Conservation (phyloP, 2,888 invertebrate species). For the Drosophila flavopinicola region DNA sequence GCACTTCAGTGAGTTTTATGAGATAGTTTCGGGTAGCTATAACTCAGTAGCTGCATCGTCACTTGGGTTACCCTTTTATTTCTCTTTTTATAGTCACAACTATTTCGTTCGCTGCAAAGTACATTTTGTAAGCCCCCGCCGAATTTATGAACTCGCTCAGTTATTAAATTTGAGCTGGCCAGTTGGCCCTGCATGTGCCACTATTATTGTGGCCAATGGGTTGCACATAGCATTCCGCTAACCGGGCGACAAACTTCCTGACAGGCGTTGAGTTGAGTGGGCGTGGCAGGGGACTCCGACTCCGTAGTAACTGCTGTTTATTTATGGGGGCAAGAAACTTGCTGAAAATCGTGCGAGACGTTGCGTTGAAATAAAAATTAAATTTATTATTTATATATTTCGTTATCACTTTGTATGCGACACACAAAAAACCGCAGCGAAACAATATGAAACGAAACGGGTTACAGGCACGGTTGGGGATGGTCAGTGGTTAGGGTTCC, state of each 20-base stretch:
- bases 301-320: conserved; percentile 42
- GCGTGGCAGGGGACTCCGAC: background rate
- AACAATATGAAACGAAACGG: conserved; percentile 30
- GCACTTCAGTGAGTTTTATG: conserved; percentile 37
- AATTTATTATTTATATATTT: conserved; percentile 79
- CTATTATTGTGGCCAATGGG: conserved; percentile 35
- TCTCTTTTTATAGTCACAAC: conserved; percentile 28
- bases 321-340: conserved; percentile 58
- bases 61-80: conserved; percentile 28
- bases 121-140: conserved; percentile 32
- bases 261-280: conserved; percentile 20
- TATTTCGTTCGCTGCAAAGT: conserved; percentile 38
- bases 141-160: conserved; percentile 65
- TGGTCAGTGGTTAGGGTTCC: background rate
- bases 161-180: conserved; percentile 62
- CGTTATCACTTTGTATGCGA: conserved; percentile 77
- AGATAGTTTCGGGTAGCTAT: conserved; percentile 40
- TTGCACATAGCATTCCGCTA: conserved; percentile 32
- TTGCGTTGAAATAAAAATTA: conserved; percentile 69
- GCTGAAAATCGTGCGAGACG: conserved; percentile 61
- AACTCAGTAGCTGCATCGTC: conserved; percentile 44
- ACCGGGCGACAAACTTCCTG: conserved; percentile 71
- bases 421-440: conserved; percentile 46
- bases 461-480: background rate
- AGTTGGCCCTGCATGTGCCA: conserved; percentile 5